phyloP scores from a whole-genome alignment of 2,113 vertebrate species.

The Pterocles orientalis region DNA sequence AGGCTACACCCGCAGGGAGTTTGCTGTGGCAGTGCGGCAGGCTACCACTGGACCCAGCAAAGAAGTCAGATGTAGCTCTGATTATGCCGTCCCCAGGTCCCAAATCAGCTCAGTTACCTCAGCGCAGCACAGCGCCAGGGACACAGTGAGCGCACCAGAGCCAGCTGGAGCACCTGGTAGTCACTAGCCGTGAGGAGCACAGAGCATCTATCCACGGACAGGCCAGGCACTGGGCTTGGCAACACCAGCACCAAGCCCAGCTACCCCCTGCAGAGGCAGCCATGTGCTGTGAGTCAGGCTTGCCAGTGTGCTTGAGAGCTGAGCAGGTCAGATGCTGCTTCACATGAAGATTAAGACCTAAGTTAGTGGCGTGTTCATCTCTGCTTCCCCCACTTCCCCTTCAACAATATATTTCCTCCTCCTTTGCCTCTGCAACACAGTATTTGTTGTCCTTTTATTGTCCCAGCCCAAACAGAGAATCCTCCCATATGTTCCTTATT shows the following conservation, averaged over 20 bases:
- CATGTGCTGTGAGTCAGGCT: neutral
- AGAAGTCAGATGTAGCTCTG: neutral
- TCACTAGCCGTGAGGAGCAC: fast-evolving
- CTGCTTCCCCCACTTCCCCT: neutral
- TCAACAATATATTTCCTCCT: neutral
- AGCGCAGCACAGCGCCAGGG: neutral
- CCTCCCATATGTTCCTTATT: neutral
- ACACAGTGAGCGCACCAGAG: neutral
- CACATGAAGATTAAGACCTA: neutral
- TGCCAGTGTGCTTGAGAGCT: neutral
- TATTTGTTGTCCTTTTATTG: neutral
- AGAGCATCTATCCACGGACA: neutral
- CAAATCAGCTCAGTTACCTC: neutral
- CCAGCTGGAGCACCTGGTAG: neutral
- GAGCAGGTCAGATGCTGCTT: neutral
- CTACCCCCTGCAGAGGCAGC: fast-evolving
- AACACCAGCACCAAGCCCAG: fast-evolving
- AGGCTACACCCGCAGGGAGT: neutral
- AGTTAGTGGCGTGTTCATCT: neutral
- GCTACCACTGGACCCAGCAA: neutral
- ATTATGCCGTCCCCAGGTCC: neutral
- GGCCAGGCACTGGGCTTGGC: neutral
- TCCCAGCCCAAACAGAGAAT: neutral
- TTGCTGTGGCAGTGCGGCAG: neutral
- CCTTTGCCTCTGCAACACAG: neutral